Evolutionary conservation across 2,888 invertebrate genomes (phyloP).

Genomic region (Thera britannica): DNA sequence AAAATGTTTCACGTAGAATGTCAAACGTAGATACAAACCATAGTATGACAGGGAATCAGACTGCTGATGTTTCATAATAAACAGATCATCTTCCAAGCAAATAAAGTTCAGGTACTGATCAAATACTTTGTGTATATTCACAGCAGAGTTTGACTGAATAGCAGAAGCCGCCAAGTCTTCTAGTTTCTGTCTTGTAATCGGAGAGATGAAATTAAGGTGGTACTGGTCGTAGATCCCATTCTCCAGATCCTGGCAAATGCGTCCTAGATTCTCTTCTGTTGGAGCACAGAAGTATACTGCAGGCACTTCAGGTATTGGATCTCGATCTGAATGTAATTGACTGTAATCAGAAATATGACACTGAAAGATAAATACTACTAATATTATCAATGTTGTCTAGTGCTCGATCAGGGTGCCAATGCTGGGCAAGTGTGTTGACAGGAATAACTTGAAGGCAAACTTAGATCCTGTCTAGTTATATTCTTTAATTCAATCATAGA

Average conservation of each 20-base stretch:
- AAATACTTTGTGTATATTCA: constrained; percentile 96
- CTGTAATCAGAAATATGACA: constrained; percentile 67
- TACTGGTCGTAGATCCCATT: constrained; percentile 97
- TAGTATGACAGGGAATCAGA: constrained; percentile 97
- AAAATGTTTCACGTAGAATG: no score
- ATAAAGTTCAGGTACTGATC: constrained; percentile 99
- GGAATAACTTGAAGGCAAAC: no score
- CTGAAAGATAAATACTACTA: neutral
- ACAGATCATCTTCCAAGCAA: constrained; percentile 98
- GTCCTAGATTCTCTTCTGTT: constrained; percentile 96
- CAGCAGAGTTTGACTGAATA: constrained; percentile 95
- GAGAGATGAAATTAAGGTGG: constrained; percentile 98
- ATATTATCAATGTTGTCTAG: no score
- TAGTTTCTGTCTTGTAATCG: constrained; percentile 95
- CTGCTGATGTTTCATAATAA: constrained; percentile 96
- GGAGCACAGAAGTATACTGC: constrained; percentile 99
- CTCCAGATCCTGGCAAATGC: constrained; percentile 95
- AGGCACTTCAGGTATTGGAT: constrained; percentile 98
- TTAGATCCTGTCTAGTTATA: no score
- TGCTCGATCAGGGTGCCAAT: no score
- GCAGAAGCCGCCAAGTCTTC: constrained; percentile 98
- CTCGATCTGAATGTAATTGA: constrained; percentile 94
- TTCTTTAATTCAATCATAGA: neutral
- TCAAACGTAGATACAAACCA: constrained; percentile 79
- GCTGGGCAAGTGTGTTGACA: no score